These are phyloP conservation scores for Labeo rohita DNA, from an alignment of 2,113 vertebrate species.

Conservation along the genomic window DNA sequence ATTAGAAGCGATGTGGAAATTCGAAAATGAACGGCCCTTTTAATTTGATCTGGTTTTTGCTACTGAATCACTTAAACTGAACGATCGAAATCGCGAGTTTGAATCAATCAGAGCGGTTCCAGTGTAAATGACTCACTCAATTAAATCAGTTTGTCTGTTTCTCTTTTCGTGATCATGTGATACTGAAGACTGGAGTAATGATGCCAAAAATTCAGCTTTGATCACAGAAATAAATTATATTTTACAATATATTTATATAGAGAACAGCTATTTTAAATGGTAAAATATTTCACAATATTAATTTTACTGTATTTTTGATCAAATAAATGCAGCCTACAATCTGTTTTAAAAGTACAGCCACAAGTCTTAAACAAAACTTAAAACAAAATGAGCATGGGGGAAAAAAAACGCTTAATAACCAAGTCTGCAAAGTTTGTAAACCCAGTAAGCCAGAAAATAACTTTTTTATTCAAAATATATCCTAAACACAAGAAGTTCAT, in stretches of 20 bases:
- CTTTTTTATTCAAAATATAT: neutral
- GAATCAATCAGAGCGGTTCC: no score
- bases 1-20: no score
- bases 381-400: no score
- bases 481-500: neutral
- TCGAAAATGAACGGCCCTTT: no score
- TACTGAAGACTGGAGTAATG: neutral
- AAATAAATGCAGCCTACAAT: neutral
- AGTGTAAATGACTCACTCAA: no score
- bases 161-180: neutral
- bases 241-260: neutral
- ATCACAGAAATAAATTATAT: neutral
- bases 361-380: no score
- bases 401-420: no score
- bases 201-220: neutral
- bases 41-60: no score
- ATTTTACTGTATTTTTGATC: neutral
- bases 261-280: neutral
- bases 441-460: neutral
- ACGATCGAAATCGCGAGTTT: no score
- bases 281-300: neutral
- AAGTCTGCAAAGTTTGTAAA: neutral
- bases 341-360: neutral
- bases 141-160: no score
- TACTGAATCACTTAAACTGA: no score